Evolutionary conservation across 2,113 vertebrate species (phyloP), one percentile per base, ranked within the genome.

Genomic region (Equus quagga): DNA sequence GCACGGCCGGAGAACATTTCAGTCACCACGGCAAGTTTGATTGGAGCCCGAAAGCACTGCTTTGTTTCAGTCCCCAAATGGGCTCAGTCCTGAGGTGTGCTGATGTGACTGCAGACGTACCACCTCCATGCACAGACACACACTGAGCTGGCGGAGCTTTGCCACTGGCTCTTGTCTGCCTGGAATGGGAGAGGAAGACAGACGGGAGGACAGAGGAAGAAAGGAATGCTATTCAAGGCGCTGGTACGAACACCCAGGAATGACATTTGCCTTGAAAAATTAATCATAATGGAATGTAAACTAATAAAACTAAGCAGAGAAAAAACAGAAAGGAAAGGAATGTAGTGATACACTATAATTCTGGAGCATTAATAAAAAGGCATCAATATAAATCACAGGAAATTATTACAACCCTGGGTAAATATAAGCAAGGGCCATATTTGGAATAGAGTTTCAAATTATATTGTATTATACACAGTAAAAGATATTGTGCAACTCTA

Each of bases 371-470:
- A 97, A 97, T 97, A 97, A 94, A 98, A 97, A 3, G 21, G 28
- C 95, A 98, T 98, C 96, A 98, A 93, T 98, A 72, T 98, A 98
- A 99, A 98, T 97, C 97, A 97, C 98, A 98, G 98, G 98, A 98
- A 99, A 98, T 98, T 98, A 97, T 98, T 98, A 97, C 44, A 94
- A 90, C 69, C 82, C 75, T 97, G 84, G 89, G 97, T 98, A 98
- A 99, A 90, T 88, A 97, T 83, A 97, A 78, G 51, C 76, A 96
- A 98, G 94, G 82, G 72, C 95, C 97, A 98, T 91, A 96, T 93
- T 81, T 98, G 91, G 92, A 98, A 97, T 81, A 89, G 69, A 91
- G 60, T 97, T 98, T 97, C 97, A 98, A 98, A 94, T 97, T 97
- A 96, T 87, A 93, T 97, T 96, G 96, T 80, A 94, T 88, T 96